Percentiles rank a stretch among this genome's conserved stretches.
These are phyloP conservation scores for Atherinomorus stipes DNA, from an alignment of 2,113 vertebrate species.

Conservation along the genomic window DNA sequence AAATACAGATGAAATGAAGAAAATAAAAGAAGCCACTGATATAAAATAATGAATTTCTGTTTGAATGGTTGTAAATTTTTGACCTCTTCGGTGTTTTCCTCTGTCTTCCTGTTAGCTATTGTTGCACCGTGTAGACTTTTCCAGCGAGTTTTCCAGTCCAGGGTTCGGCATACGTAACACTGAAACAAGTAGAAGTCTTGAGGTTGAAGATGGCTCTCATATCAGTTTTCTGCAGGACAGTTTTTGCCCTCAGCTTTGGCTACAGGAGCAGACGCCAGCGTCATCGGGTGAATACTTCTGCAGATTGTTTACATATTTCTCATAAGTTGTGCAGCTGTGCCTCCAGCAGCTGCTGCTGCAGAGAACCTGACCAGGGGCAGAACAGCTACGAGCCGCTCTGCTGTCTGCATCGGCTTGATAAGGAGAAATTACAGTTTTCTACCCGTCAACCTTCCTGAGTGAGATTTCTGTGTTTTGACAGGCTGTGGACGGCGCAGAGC, in stretches of 20 bases:
- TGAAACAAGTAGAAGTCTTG: neutral
- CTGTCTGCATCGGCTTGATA: conserved; percentile 24
- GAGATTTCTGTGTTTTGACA: conserved; percentile 38
- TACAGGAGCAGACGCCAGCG: conserved; percentile 27
- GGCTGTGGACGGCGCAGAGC: conserved; percentile 35
- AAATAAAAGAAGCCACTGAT: too few species aligned
- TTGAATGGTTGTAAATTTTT: neutral
- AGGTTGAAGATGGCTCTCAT: conserved; percentile 10
- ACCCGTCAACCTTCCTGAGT: conserved; percentile 2
- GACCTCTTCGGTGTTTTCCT: neutral
- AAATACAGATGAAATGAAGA: too few species aligned
- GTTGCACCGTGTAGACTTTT: too few species aligned
- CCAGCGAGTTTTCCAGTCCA: neutral
- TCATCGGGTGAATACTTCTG: neutral
- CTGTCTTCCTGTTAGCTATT: neutral
- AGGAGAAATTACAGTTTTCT: conserved; percentile 25
- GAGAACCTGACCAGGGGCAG: conserved; percentile 16
- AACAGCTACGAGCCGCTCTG: conserved; percentile 21
- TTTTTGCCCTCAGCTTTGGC: neutral
- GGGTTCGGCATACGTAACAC: conserved; percentile 13
- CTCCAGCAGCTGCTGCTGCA: conserved; percentile 28
- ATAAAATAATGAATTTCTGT: too few species aligned
- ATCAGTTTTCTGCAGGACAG: conserved; percentile 36
- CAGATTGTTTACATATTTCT: conserved; percentile 71
- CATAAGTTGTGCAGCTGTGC: conserved; percentile 48